Percentiles rank a stretch among this genome's conserved stretches.
These are phyloP conservation scores for Heliopora coerulea DNA, from an alignment of 92 coral and sea anemone genomes.

Conservation along the genomic window DNA sequence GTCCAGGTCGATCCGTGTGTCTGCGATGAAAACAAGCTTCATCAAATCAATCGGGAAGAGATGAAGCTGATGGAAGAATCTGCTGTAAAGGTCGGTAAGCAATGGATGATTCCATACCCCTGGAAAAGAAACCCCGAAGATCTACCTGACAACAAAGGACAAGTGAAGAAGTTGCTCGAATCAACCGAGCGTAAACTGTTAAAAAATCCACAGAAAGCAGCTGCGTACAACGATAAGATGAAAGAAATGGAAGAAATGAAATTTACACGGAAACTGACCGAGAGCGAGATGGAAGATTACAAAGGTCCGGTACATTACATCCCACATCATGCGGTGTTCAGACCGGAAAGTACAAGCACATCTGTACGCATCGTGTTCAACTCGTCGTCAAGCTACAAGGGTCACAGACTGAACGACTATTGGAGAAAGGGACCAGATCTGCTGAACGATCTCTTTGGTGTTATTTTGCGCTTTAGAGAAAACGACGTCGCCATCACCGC, in stretches of 20 bases:
- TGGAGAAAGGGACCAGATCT: slow-evolving; percentile 5
- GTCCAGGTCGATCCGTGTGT: not conserved
- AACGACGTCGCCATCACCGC: slow-evolving; percentile 17
- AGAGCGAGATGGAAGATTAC: slow-evolving; percentile 47
- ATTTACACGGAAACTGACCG: slow-evolving; percentile 51
- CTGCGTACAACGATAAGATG: slow-evolving; percentile 48
- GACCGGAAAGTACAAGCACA: slow-evolving; percentile 47
- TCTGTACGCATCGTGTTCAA: slow-evolving; percentile 53
- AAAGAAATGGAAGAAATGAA: slow-evolving; percentile 57
- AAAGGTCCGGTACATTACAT: slow-evolving; percentile 62
- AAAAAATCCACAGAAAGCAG: slow-evolving; percentile 48
- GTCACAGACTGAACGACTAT: slow-evolving; percentile 48
- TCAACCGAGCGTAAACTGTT: slow-evolving; percentile 46
- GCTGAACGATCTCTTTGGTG: slow-evolving; percentile 10
- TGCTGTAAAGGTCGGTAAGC: slow-evolving; percentile 40
- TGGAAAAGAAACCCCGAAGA: slow-evolving; percentile 37
- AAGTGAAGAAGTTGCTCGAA: slow-evolving; percentile 44
- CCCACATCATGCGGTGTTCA: slow-evolving; percentile 53
- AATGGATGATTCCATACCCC: slow-evolving; percentile 56
- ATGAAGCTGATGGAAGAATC: slow-evolving; percentile 24
- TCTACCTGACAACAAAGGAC: slow-evolving; percentile 41
- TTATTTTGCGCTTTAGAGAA: slow-evolving; percentile 13
- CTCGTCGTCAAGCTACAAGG: slow-evolving; percentile 52
- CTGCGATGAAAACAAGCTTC: slow-evolving; percentile 9
- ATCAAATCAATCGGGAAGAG: slow-evolving; percentile 12